Conservation (phyloP, 2,888 invertebrate species). For the Zeuzera pyrina region DNA sequence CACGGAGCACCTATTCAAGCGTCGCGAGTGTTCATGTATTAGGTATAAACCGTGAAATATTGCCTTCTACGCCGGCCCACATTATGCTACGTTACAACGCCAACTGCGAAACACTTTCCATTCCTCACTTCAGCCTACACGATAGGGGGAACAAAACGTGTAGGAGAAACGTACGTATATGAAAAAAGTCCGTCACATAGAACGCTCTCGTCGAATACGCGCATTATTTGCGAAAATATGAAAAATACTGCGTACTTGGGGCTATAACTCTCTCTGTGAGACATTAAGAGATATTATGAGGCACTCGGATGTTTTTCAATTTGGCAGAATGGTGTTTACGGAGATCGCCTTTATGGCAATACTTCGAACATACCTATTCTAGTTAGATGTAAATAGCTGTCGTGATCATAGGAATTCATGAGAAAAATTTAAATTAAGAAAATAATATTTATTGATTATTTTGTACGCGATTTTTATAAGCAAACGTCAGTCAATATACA, state of each 20-base stretch:
- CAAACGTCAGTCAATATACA: too few species aligned
- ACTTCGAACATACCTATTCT: too few species aligned
- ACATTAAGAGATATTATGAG: slow-evolving; percentile 63
- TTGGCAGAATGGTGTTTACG: slow-evolving; percentile 50
- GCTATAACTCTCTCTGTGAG: slow-evolving; percentile 50
- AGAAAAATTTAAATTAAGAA: too few species aligned
- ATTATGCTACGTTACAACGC: slow-evolving; percentile 19
- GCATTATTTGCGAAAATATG: slow-evolving; percentile 60
- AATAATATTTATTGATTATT: too few species aligned
- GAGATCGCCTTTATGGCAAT: slow-evolving; percentile 38
- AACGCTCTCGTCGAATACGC: slow-evolving; percentile 25
- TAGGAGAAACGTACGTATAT: slow-evolving; percentile 6
- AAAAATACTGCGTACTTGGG: slow-evolving; percentile 53
- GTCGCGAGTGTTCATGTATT: slow-evolving; percentile 32
- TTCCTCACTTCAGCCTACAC: slow-evolving; percentile 8
- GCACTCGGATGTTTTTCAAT: slow-evolving; percentile 66
- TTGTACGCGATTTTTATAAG: too few species aligned
- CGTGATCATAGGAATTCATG: too few species aligned
- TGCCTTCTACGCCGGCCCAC: slow-evolving; percentile 25
- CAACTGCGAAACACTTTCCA: slow-evolving; percentile 20
- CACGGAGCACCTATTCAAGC: slow-evolving; percentile 31
- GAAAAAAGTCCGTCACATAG: slow-evolving; percentile 19
- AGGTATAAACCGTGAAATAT: slow-evolving; percentile 45
- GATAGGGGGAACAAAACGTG: slow-evolving; percentile 7
- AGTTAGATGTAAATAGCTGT: too few species aligned